Percentiles rank a stretch among this genome's conserved stretches.
Conservation (phyloP, 1,140 invertebrate genomes). For the Scaptomyza graminum region DNA sequence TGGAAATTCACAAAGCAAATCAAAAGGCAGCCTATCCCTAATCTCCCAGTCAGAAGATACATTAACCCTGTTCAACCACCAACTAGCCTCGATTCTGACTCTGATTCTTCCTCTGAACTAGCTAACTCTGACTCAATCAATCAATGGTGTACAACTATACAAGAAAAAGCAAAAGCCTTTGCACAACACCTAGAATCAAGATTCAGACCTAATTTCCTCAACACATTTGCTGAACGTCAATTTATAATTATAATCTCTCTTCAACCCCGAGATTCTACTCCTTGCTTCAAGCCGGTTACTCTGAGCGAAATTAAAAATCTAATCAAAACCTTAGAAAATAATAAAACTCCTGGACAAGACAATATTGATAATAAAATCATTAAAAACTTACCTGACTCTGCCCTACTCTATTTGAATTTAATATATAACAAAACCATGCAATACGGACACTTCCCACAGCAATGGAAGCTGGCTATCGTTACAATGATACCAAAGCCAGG, state of each 20-base stretch:
- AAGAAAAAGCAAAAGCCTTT: constrained; percentile 11
- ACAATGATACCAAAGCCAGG: constrained; percentile 19
- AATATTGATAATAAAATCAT: neutral
- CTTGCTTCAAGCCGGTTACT: neutral
- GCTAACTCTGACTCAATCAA: too few species aligned
- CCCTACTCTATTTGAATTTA: neutral
- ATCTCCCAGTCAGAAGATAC: too few species aligned
- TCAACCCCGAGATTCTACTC: neutral
- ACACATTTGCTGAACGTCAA: neutral
- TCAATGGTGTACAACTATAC: neutral
- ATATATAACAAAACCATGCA: constrained; percentile 1
- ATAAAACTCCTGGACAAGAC: constrained; percentile 7
- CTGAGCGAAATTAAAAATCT: neutral
- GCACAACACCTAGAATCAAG: neutral
- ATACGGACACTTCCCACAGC: neutral
- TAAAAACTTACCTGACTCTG: constrained; percentile 2
- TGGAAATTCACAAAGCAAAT: constrained; percentile 1
- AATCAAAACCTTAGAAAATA: neutral
- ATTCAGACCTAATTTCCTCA: constrained; percentile 5
- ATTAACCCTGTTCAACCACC: too few species aligned
- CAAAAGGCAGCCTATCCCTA: too few species aligned
- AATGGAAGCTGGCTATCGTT: constrained; percentile 10
- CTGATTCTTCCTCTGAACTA: too few species aligned
- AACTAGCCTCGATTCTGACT: too few species aligned
- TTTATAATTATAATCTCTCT: neutral